Evolutionary conservation across 2,113 vertebrate genomes (phyloP).

Genomic region (Siniperca chuatsi): DNA sequence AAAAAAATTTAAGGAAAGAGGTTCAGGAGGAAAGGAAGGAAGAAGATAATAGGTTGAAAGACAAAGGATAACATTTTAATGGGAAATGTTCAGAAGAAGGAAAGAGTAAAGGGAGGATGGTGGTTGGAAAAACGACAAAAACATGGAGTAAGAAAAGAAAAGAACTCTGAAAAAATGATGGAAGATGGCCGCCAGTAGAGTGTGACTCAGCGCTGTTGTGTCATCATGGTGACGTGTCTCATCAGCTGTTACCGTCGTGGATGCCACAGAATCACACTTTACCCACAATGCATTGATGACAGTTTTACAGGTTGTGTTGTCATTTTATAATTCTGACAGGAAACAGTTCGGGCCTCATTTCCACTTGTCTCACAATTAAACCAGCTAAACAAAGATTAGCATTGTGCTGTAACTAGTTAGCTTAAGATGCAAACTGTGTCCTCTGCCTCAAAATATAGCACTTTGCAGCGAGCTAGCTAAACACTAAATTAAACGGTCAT

Average conservation of each 20-base stretch:
- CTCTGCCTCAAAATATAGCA: not conserved
- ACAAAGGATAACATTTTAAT: no score
- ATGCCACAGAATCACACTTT: not conserved
- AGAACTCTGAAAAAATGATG: not conserved
- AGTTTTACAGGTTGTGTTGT: not conserved
- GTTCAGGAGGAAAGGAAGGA: no score
- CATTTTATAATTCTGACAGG: not conserved
- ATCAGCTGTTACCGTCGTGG: not conserved
- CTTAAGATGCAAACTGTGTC: not conserved
- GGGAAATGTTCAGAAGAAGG: no score
- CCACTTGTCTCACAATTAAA: not conserved
- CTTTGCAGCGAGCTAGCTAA: not conserved
- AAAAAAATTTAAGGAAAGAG: no score
- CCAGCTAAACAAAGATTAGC: not conserved
- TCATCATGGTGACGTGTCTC: not conserved
- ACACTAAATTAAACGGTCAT: not conserved
- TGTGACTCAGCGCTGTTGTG: not conserved
- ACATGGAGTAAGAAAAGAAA: not conserved
- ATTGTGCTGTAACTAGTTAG: not conserved
- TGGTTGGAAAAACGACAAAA: no score
- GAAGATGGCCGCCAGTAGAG: slow-evolving; percentile 3
- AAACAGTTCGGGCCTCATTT: not conserved
- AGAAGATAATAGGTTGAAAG: no score
- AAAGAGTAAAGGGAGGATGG: no score
- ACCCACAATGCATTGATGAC: slow-evolving; percentile 21